Percentiles rank a stretch among this genome's conserved stretches.
phyloP scores from a whole-genome alignment of 2,888 invertebrate species.

The Drosophila crucigera region DNA sequence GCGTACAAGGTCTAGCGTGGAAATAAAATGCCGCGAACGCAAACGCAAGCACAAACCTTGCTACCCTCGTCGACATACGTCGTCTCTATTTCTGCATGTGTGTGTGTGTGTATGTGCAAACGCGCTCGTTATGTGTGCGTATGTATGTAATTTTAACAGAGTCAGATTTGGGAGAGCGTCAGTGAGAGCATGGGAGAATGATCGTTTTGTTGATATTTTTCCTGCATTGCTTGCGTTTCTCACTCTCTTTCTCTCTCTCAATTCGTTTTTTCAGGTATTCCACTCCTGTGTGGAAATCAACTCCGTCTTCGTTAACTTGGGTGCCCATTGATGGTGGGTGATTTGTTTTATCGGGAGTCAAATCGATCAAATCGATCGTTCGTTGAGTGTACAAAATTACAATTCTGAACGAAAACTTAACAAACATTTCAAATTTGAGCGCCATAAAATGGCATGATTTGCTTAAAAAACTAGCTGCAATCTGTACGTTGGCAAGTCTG shows the following conservation, averaged over 20 bases:
- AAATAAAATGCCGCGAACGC: slow-evolving; percentile 57
- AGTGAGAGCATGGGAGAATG: slow-evolving; percentile 6
- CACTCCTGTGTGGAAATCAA: slow-evolving; percentile 34
- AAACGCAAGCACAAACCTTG: slow-evolving; percentile 47
- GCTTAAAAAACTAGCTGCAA: neutral
- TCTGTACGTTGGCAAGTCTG: neutral
- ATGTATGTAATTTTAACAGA: slow-evolving; percentile 1
- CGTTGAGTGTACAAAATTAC: neutral
- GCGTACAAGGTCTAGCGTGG: slow-evolving; percentile 72
- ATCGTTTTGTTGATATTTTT: slow-evolving; percentile 41
- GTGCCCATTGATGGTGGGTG: slow-evolving; percentile 28
- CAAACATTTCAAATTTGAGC: slow-evolving; percentile 3
- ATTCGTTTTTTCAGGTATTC: slow-evolving; percentile 34
- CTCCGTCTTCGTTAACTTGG: slow-evolving; percentile 15
- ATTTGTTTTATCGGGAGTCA: slow-evolving; percentile 17
- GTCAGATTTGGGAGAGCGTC: slow-evolving; percentile 8
- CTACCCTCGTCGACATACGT: slow-evolving; percentile 38
- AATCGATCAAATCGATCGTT: neutral
- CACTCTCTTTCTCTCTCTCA: slow-evolving; percentile 16
- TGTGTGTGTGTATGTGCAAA: slow-evolving; percentile 5
- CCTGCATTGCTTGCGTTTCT: slow-evolving; percentile 27
- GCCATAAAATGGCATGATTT: neutral
- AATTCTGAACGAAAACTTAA: neutral
- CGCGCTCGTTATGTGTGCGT: slow-evolving; percentile 16
- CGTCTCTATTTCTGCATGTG: slow-evolving; percentile 3